A percentile compares a stretch with the other conserved stretches of the same genome.
Conservation (phyloP, 2,888 invertebrate species). For the Polyommatus iphigenia region DNA sequence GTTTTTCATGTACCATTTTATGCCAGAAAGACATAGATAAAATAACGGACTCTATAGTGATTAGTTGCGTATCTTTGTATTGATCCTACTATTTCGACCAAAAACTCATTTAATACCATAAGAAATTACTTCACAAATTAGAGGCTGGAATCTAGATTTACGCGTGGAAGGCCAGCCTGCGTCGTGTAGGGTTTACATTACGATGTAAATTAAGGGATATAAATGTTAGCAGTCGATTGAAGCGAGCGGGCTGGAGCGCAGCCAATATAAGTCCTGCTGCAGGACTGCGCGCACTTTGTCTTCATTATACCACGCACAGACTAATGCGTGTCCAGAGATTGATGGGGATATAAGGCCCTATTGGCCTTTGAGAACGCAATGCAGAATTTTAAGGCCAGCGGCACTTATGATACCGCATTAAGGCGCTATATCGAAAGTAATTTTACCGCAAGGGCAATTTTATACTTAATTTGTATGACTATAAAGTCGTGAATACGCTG, state of each 20-base stretch:
- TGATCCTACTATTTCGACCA: background rate
- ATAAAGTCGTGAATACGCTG: too few species aligned
- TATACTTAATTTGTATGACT: too few species aligned
- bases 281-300: slow-evolving; percentile 53
- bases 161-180: background rate
- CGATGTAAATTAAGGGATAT: slow-evolving; percentile 34
- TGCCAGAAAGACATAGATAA: too few species aligned
- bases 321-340: slow-evolving; percentile 57
- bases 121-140: background rate
- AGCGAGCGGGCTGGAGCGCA: slow-evolving; percentile 46
- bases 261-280: slow-evolving; percentile 48
- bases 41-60: too few species aligned
- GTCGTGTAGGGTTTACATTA: slow-evolving; percentile 26
- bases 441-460: too few species aligned
- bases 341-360: background rate
- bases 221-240: slow-evolving; percentile 36
- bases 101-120: background rate
- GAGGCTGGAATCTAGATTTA: background rate
- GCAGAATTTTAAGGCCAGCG: background rate
- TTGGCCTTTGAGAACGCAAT: background rate
- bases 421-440: too few species aligned
- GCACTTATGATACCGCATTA: background rate
- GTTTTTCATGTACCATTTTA: too few species aligned
- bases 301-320: slow-evolving; percentile 56
- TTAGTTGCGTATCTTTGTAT: too few species aligned